Evolutionary conservation across 2,113 vertebrate species (phyloP).

Genomic region (Tychaedon coryphoeus): DNA sequence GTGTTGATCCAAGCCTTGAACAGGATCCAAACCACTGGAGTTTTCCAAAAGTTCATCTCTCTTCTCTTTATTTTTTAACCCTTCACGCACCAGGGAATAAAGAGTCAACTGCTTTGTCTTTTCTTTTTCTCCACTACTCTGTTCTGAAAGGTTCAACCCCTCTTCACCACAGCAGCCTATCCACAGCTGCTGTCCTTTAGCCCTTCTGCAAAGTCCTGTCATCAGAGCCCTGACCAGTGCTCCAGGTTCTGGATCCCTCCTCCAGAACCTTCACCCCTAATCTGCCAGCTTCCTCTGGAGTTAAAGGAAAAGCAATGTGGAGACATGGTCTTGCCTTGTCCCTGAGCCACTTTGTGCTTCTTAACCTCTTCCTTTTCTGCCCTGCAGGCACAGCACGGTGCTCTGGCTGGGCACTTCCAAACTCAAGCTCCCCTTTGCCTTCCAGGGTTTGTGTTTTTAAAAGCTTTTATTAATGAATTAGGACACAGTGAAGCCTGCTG

Average conservation of each 20-base stretch:
- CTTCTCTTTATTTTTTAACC: neutral
- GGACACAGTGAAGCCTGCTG: neutral
- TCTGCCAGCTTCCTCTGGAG: neutral
- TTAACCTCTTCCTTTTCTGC: neutral
- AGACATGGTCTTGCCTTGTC: neutral
- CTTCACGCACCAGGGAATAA: neutral
- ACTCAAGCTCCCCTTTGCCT: neutral
- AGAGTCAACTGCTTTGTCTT: neutral
- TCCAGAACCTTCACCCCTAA: neutral
- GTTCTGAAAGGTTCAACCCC: neutral
- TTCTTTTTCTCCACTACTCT: neutral
- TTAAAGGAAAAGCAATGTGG: neutral
- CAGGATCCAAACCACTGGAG: neutral
- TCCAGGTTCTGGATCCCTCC: neutral
- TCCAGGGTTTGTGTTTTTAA: neutral
- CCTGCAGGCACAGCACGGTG: neutral
- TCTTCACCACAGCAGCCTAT: neutral
- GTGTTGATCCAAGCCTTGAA: constrained; percentile 5
- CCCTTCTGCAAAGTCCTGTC: neutral
- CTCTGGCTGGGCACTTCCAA: neutral
- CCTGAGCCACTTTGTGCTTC: neutral
- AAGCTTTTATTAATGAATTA: neutral
- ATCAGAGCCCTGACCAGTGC: neutral
- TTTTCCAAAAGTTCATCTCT: neutral
- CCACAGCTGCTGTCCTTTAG: neutral